phyloP scores from a whole-genome alignment of 30 jellyfish, hydroid and myxozoan species.

The Sanderia malayensis region DNA sequence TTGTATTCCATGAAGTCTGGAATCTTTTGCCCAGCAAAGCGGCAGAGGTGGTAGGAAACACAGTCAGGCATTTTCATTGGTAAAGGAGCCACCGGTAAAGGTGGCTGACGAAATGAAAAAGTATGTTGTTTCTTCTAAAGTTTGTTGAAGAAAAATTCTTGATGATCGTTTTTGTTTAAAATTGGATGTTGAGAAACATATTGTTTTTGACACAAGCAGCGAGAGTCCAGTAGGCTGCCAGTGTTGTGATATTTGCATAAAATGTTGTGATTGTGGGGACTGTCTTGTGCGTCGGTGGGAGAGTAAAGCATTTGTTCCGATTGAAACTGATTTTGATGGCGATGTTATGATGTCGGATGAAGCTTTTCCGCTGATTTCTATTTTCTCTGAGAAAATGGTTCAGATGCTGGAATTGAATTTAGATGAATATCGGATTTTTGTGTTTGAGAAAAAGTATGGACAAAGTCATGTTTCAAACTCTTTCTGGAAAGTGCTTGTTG shows the following conservation, averaged over 20 bases:
- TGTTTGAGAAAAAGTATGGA: not conserved
- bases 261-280: not conserved
- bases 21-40: constrained; percentile 4
- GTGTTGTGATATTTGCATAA: not conserved
- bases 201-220: not conserved
- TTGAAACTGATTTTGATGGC: not conserved
- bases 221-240: not conserved
- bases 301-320: not conserved
- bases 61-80: not conserved
- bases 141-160: not conserved
- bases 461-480: not conserved
- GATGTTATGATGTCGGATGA: not conserved
- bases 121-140: not conserved
- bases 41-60: constrained; percentile 1
- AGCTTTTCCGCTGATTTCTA: not conserved
- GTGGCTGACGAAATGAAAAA: not conserved
- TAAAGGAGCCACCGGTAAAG: no score
- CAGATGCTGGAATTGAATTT: not conserved
- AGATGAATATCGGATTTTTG: not conserved
- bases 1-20: not conserved
- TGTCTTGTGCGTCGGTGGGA: not conserved
- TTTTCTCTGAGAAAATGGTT: not conserved
- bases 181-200: not conserved
- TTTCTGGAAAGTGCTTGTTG: not conserved
- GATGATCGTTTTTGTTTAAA: not conserved